Conservation (phyloP, 1,140 invertebrate species). For the Aleiodes sp. region DNA sequence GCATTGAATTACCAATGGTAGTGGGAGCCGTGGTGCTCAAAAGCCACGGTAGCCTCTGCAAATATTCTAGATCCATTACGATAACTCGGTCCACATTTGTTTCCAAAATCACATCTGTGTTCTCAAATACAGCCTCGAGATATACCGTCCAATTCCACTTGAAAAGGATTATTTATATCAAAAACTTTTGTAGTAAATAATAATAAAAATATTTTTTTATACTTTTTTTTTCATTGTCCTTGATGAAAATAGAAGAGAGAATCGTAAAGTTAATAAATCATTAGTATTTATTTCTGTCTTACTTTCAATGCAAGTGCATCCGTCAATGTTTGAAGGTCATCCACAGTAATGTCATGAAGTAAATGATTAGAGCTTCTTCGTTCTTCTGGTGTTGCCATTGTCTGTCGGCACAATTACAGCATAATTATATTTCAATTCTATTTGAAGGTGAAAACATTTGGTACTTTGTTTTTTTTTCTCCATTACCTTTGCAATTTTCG, state of each 20-base stretch:
- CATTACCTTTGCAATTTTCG: slow-evolving; percentile 72
- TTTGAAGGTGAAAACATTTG: background rate
- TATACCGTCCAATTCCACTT: slow-evolving; percentile 78
- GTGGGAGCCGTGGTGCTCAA: slow-evolving; percentile 64
- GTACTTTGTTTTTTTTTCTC: background rate
- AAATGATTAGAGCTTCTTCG: slow-evolving; percentile 75
- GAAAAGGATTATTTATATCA: background rate
- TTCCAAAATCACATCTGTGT: slow-evolving; percentile 69
- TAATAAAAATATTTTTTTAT: background rate
- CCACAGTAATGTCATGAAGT: slow-evolving; percentile 78
- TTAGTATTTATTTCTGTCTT: slow-evolving; percentile 18
- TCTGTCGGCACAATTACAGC: slow-evolving; percentile 64
- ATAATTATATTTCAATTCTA: background rate
- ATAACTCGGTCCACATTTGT: slow-evolving; percentile 66
- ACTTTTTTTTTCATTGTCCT: background rate
- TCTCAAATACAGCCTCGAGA: slow-evolving; percentile 69
- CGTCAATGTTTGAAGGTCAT: slow-evolving; percentile 68
- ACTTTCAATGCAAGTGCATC: slow-evolving; percentile 62
- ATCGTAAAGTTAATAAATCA: background rate
- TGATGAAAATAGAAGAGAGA: no score
- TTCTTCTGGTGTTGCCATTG: slow-evolving; percentile 77
- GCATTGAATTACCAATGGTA: slow-evolving; percentile 65
- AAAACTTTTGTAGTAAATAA: background rate
- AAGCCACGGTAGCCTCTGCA: slow-evolving; percentile 69
- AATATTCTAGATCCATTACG: slow-evolving; percentile 71